phyloP scores from a whole-genome alignment of 2,113 vertebrate genomes.

The Nannobrachium achirus region DNA sequence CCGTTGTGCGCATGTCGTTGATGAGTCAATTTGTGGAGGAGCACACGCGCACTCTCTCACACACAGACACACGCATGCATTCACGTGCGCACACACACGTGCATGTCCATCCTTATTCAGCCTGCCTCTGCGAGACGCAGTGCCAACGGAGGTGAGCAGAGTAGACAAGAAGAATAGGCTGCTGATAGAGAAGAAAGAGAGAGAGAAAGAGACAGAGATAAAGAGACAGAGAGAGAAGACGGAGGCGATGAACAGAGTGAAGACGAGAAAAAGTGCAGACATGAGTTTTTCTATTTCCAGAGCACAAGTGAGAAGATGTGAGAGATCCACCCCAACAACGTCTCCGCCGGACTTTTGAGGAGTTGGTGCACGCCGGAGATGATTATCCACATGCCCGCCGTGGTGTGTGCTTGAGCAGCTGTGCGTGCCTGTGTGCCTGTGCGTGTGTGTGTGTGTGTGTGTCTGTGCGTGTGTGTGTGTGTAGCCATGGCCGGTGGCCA shows the following conservation, averaged over 20 bases:
- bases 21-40: slow-evolving; percentile 80
- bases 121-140: slow-evolving; percentile 71
- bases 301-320: neutral
- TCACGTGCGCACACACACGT: slow-evolving; percentile 27
- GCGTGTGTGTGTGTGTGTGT: slow-evolving; percentile 21
- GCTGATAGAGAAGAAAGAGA: neutral
- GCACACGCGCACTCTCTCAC: slow-evolving; percentile 35
- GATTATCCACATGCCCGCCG: slow-evolving; percentile 34
- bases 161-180: neutral
- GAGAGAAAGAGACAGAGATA: neutral
- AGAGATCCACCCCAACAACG: slow-evolving; percentile 11
- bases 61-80: neutral
- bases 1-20: slow-evolving; percentile 72
- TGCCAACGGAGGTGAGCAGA: slow-evolving; percentile 46
- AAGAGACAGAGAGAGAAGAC: no score
- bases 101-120: slow-evolving; percentile 75
- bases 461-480: slow-evolving; percentile 49
- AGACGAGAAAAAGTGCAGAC: slow-evolving; percentile 10
- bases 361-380: slow-evolving; percentile 50
- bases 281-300: neutral
- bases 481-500: slow-evolving; percentile 88
- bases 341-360: slow-evolving; percentile 59
- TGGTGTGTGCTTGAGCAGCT: neutral
- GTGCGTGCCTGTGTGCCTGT: slow-evolving; percentile 39
- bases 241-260: neutral